phyloP scores from a whole-genome alignment of 2,888 invertebrate species.

The Cryptocheilus praepositus region DNA sequence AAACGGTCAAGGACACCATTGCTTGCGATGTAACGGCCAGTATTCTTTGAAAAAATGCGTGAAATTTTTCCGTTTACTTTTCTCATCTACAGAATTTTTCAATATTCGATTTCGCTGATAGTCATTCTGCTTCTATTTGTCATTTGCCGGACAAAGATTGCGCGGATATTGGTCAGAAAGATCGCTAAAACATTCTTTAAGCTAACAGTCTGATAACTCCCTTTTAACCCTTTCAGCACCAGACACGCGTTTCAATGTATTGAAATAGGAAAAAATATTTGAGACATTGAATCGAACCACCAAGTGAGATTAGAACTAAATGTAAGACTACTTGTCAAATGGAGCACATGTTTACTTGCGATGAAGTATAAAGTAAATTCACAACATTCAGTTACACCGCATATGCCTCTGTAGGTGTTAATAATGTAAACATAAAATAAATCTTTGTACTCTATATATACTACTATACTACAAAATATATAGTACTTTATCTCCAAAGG shows the following conservation, averaged over 20 bases:
- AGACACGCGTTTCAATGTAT: neutral
- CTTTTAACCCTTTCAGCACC: constrained; percentile 52
- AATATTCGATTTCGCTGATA: neutral
- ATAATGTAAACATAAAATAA: too few relatives aligned
- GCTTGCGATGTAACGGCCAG: constrained; percentile 23
- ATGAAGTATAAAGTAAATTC: too few relatives aligned
- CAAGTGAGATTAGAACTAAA: constrained; percentile 39
- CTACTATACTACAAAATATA: too few relatives aligned
- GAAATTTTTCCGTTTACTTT: constrained; percentile 18
- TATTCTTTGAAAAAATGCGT: constrained; percentile 27
- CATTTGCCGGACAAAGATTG: constrained; percentile 6
- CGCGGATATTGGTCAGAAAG: constrained; percentile 10
- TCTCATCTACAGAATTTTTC: neutral
- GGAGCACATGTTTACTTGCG: too few relatives aligned
- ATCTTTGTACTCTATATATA: too few relatives aligned
- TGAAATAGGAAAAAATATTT: too few relatives aligned
- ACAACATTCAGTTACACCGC: too few relatives aligned
- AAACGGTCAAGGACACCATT: constrained; percentile 26
- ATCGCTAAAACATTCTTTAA: constrained; percentile 19
- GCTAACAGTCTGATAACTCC: constrained; percentile 21
- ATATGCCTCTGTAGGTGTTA: too few relatives aligned
- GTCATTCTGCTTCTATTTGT: neutral
- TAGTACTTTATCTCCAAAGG: too few relatives aligned
- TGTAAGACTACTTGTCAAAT: constrained; percentile 25
- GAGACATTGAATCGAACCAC: constrained; percentile 21